Evolutionary conservation across 1,140 invertebrate species (phyloP).

Genomic region (Drosophila dunni): DNA sequence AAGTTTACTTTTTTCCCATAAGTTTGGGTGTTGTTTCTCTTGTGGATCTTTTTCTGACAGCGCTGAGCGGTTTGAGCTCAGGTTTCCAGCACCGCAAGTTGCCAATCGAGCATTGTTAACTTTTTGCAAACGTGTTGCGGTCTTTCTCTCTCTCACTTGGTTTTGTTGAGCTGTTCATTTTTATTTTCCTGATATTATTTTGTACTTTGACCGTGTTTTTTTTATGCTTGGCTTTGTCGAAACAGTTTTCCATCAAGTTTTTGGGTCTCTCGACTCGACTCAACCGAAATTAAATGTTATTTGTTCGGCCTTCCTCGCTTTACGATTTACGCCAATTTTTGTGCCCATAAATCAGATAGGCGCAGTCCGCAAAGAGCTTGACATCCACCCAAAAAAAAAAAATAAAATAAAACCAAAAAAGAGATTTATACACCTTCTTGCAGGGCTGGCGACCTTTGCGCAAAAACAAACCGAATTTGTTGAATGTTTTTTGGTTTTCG

Average conservation of each 20-base stretch:
- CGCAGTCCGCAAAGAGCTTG: neutral
- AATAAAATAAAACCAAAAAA: neutral
- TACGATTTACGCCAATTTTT: slow-evolving; percentile 74
- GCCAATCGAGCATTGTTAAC: slow-evolving; percentile 27
- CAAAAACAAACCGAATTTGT: slow-evolving; percentile 23
- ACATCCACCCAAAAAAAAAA: neutral
- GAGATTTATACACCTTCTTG: slow-evolving; percentile 71
- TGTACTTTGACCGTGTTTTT: slow-evolving; percentile 50
- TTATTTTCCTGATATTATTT: slow-evolving; percentile 74
- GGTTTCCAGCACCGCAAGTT: slow-evolving; percentile 38
- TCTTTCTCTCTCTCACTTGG: slow-evolving; percentile 2
- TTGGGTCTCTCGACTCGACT: slow-evolving; percentile 30
- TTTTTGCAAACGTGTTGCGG: slow-evolving; percentile 66
- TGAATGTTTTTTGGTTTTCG: neutral
- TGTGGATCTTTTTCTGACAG: slow-evolving; percentile 62
- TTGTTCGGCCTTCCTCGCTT: slow-evolving; percentile 65
- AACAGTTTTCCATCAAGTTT: slow-evolving; percentile 76
- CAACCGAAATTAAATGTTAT: slow-evolving; percentile 77
- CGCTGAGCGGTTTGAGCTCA: slow-evolving; percentile 62
- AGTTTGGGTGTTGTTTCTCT: slow-evolving; percentile 22
- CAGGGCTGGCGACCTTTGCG: slow-evolving; percentile 45
- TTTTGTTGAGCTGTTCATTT: slow-evolving; percentile 52
- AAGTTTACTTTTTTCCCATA: slow-evolving; percentile 54
- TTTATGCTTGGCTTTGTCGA: slow-evolving; percentile 39
- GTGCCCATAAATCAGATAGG: slow-evolving; percentile 64